A percentile compares a stretch with the other conserved stretches of the same genome.
phyloP scores from a whole-genome alignment of 2,113 vertebrate species.

The Paramormyrops kingsleyae region DNA sequence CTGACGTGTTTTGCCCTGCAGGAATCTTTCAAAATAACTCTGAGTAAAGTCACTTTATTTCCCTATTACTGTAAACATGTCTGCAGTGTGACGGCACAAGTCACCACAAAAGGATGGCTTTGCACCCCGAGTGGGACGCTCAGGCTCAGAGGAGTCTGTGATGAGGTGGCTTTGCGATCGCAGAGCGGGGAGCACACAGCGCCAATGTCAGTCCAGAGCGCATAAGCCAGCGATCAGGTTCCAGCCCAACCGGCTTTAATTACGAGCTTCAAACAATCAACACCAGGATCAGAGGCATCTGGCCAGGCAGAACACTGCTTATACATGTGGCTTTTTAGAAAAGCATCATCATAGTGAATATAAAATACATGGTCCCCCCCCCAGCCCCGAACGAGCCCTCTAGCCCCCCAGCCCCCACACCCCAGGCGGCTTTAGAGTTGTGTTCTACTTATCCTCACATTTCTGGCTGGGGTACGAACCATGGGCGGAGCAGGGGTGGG shows the following conservation, averaged over 20 bases:
- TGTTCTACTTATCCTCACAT: conserved; percentile 93
- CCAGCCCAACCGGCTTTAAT: conserved; percentile 41
- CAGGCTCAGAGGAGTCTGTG: background rate
- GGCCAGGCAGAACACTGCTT: conserved; percentile 50
- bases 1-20: conserved; percentile 44
- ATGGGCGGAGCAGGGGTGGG: conserved; percentile 97
- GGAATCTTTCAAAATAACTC: conserved; percentile 39
- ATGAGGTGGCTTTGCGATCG: background rate
- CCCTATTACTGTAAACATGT: background rate
- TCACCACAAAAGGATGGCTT: background rate
- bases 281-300: conserved; percentile 37
- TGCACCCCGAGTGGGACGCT: background rate
- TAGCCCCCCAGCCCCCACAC: background rate
- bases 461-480: conserved; percentile 98
- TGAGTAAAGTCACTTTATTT: background rate
- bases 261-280: conserved; percentile 42
- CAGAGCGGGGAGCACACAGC: background rate
- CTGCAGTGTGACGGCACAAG: background rate
- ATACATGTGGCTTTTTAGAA: conserved; percentile 42
- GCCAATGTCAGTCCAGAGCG: conserved; percentile 56
- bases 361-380: conserved; percentile 37
- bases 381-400: conserved; percentile 32
- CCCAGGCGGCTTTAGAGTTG: conserved; percentile 49
- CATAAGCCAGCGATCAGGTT: conserved; percentile 54
- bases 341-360: conserved; percentile 42